Evolutionary conservation across 1,140 invertebrate genomes (phyloP), one percentile per base, ranked within the genome.

Genomic region (Grapholita molesta): DNA sequence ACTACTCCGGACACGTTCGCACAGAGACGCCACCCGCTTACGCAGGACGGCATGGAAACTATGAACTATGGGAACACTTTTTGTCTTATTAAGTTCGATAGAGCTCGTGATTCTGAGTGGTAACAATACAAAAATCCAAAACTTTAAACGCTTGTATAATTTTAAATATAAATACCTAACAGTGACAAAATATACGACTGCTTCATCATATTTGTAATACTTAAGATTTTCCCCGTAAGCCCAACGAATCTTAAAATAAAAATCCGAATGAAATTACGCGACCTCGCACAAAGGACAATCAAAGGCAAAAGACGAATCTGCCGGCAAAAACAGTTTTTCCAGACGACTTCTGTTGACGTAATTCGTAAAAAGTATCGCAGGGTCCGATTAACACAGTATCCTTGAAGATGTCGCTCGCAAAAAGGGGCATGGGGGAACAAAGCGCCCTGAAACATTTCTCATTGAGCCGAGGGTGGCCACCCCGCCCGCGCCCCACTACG

Each of bases 371-470:
- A 86, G 76, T 82, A 85, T 80, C 76, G 71, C 76, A 67, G 77
- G 76, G 78, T 81, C 81, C 85, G 85, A 88, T 89, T 89, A 90
- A 89, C 85, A 89, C 83, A 84, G 86, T 90, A 89, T 88, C 84
- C 86, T 90, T 86, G 83, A 84, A 84, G 83, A 87, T 80, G 84
- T 87, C 82, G 73, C 82, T 82, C 82, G 80, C 85, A 90, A 89
- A 89, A 88, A 85, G 82, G 78, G 80, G 77, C 80, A 82, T 76
- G 79, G 83, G 79, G 82, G 83, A 84, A 86, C 82, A 84, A 88
- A 87, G 84, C 83, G 81, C 79, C 80, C 81, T 83, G 85, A 86
- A 87, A 87, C 84, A 86, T 88, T 89, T 89, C 82, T 87, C 86
- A 83, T 82, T 84, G 86, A 80, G 71, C 76, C 76, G 76, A 72